Evolutionary conservation across 2,888 invertebrate species (phyloP).

Genomic region (Pandemis corylana): DNA sequence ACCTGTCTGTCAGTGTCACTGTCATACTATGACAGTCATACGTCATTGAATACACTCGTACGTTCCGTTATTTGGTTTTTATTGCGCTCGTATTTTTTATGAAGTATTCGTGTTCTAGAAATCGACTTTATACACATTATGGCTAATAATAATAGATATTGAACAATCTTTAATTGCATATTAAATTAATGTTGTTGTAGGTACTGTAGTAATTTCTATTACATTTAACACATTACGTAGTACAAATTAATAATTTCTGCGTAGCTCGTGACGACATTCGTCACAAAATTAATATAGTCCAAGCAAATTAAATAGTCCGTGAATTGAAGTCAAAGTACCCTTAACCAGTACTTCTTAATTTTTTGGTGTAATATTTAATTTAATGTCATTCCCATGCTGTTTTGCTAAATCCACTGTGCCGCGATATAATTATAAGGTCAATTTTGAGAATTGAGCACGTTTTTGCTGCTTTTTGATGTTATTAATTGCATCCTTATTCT

Average conservation of each 20-base stretch:
- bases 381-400: conserved; percentile 39
- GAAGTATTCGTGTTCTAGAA: neutral
- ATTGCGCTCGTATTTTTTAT: neutral
- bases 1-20: neutral
- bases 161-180: too few relatives aligned
- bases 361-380: conserved; percentile 8
- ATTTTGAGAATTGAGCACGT: conserved; percentile 10
- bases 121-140: neutral
- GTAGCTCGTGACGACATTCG: neutral
- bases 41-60: neutral
- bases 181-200: neutral
- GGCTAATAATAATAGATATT: too few relatives aligned
- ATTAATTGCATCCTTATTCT: neutral
- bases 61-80: neutral
- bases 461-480: conserved; percentile 15
- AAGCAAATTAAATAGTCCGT: neutral
- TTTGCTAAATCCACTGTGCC: conserved; percentile 31
- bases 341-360: neutral
- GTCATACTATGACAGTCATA: too few relatives aligned
- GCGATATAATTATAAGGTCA: conserved; percentile 27
- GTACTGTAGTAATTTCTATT: neutral
- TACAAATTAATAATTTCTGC: neutral
- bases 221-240: neutral
- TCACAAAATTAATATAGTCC: neutral
- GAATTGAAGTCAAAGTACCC: too few relatives aligned